Evolutionary conservation across 2,113 vertebrate genomes (phyloP).

Genomic region (Dissostichus mawsoni): DNA sequence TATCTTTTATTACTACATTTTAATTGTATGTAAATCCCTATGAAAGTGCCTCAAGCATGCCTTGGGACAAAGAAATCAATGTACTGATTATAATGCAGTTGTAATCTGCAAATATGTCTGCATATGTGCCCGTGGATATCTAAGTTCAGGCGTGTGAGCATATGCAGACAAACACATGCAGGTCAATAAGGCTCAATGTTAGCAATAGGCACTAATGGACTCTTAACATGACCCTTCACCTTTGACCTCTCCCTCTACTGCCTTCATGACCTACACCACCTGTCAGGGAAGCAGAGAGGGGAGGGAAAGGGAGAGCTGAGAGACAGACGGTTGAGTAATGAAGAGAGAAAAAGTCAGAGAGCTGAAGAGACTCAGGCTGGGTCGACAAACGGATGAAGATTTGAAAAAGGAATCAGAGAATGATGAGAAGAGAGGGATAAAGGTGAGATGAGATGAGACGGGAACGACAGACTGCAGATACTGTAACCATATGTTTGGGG

Average conservation of each 20-base stretch:
- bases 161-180: conserved; percentile 46
- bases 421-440: conserved; percentile 5
- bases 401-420: neutral
- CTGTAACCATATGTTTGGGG: conserved; percentile 52
- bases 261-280: conserved; percentile 63
- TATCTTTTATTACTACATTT: neutral
- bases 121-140: neutral
- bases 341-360: neutral
- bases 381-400: neutral
- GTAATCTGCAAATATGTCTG: neutral
- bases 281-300: conserved; percentile 34
- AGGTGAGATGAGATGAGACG: neutral
- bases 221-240: conserved; percentile 69
- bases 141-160: conserved; percentile 11
- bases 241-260: conserved; percentile 48
- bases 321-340: neutral
- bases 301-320: neutral
- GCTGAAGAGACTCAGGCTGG: neutral
- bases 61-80: neutral
- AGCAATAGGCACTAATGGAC: conserved; percentile 70
- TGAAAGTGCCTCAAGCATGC: neutral
- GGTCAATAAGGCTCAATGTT: conserved; percentile 69
- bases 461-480: conserved; percentile 42
- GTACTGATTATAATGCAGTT: neutral
- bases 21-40: neutral